A percentile compares a stretch with the other conserved stretches of the same genome.
phyloP scores from a whole-genome alignment of 1,140 invertebrate genomes.

The Danaus melanippus region DNA sequence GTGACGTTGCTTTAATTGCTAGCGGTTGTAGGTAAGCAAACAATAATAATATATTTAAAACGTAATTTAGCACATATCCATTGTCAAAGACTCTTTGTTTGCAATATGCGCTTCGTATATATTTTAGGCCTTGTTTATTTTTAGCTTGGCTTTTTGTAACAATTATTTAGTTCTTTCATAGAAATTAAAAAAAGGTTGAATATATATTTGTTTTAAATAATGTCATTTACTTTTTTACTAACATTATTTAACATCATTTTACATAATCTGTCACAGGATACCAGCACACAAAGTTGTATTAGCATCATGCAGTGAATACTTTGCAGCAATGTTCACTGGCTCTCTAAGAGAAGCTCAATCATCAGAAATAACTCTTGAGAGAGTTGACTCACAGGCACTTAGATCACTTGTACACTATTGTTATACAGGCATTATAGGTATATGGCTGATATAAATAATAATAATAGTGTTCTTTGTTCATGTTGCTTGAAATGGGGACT shows the following conservation, averaged over 20 bases:
- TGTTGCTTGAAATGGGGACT: slow-evolving; percentile 6
- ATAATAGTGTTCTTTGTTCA: slow-evolving; percentile 12
- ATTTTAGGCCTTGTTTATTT: too few relatives aligned
- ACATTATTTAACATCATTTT: slow-evolving; percentile 2
- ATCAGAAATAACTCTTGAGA: slow-evolving; percentile 86
- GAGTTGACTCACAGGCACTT: slow-evolving; percentile 88
- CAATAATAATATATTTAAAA: neutral
- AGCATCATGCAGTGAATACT: slow-evolving; percentile 93
- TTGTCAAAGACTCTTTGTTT: too few relatives aligned
- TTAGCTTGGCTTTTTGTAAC: too few relatives aligned
- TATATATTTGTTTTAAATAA: slow-evolving; percentile 3
- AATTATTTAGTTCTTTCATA: too few relatives aligned
- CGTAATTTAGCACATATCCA: too few relatives aligned
- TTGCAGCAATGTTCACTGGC: slow-evolving; percentile 95
- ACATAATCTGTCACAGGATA: slow-evolving; percentile 52
- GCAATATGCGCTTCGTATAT: too few relatives aligned
- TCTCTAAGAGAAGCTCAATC: slow-evolving; percentile 88
- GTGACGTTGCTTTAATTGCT: slow-evolving; percentile 85
- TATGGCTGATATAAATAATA: slow-evolving; percentile 17
- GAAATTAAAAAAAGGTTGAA: neutral
- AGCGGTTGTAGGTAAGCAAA: slow-evolving; percentile 75
- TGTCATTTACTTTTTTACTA: slow-evolving; percentile 7
- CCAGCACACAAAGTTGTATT: slow-evolving; percentile 83
- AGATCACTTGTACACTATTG: slow-evolving; percentile 89
- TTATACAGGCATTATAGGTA: slow-evolving; percentile 84